A percentile compares a stretch with the other conserved stretches of the same genome.
phyloP scores from a whole-genome alignment of 2,797 vertebrate genomes.

The Melanotaenia boesemani region DNA sequence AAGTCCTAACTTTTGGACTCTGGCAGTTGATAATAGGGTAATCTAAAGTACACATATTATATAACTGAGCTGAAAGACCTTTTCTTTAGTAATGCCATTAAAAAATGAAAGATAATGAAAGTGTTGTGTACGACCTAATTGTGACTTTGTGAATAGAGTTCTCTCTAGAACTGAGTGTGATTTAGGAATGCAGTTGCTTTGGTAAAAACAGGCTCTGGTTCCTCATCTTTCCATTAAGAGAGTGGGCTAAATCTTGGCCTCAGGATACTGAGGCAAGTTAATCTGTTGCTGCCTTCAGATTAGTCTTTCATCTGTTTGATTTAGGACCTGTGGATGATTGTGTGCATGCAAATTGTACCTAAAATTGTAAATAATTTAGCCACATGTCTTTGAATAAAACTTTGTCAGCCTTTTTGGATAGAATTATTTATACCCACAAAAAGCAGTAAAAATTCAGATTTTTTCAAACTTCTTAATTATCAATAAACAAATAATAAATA shows the following conservation, averaged over 20 bases:
- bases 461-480: slow-evolving; percentile 25
- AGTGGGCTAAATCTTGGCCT: slow-evolving; percentile 4
- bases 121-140: slow-evolving; percentile 10
- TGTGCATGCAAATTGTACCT: neutral
- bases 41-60: neutral
- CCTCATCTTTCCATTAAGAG: neutral
- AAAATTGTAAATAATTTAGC: neutral
- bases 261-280: neutral
- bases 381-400: neutral
- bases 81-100: neutral
- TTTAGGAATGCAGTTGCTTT: neutral
- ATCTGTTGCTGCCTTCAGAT: slow-evolving; percentile 8
- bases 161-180: neutral
- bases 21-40: no score
- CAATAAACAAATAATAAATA: neutral
- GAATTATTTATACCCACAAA: no score
- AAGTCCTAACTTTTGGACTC: no score
- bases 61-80: neutral
- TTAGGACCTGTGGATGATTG: slow-evolving; percentile 3
- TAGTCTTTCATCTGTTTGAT: slow-evolving; percentile 10
- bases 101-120: slow-evolving; percentile 15
- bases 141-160: neutral
- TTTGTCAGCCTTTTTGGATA: neutral
- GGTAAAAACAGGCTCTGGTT: neutral
- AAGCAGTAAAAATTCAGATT: slow-evolving; percentile 15